Conservation (phyloP, 2,888 invertebrate genomes). For the Steinernema scapterisci region DNA sequence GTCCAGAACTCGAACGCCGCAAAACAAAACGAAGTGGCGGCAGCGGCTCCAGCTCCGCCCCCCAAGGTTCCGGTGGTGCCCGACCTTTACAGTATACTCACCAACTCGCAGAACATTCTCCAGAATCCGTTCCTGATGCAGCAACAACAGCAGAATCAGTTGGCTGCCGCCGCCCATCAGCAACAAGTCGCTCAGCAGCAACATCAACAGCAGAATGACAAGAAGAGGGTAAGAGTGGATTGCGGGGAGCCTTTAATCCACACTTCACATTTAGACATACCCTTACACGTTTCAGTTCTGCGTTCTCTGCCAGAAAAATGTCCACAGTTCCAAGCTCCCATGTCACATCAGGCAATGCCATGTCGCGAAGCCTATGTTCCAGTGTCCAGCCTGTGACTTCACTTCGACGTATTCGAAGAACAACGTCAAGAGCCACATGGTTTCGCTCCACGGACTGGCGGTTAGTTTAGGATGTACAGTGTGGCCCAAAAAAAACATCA, state of each 20-base stretch:
- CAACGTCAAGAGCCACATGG: constrained; percentile 67
- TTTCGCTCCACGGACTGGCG: constrained; percentile 58
- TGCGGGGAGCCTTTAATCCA: neutral
- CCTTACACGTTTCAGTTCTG: constrained; percentile 66
- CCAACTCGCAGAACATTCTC: constrained; percentile 19
- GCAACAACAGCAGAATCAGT: constrained; percentile 35
- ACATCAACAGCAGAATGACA: constrained; percentile 32
- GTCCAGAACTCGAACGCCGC: constrained; percentile 13
- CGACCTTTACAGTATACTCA: constrained; percentile 14
- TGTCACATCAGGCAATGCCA: constrained; percentile 67
- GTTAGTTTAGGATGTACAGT: neutral
- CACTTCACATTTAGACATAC: constrained; percentile 57
- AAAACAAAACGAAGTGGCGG: neutral
- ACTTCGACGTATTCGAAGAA: constrained; percentile 67
- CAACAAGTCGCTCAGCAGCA: constrained; percentile 39
- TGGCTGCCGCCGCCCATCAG: constrained; percentile 36
- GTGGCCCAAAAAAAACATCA: too few relatives aligned
- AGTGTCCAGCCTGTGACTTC: constrained; percentile 67
- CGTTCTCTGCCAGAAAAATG: constrained; percentile 66
- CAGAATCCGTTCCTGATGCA: constrained; percentile 12
- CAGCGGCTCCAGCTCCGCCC: neutral
- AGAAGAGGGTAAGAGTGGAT: constrained; percentile 43
- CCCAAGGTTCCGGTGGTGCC: neutral
- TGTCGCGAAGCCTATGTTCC: constrained; percentile 67
- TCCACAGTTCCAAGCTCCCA: constrained; percentile 65